These are phyloP conservation scores for Amphiprion ocellaris DNA, from an alignment of 2,113 vertebrate species.

Conservation along the genomic window DNA sequence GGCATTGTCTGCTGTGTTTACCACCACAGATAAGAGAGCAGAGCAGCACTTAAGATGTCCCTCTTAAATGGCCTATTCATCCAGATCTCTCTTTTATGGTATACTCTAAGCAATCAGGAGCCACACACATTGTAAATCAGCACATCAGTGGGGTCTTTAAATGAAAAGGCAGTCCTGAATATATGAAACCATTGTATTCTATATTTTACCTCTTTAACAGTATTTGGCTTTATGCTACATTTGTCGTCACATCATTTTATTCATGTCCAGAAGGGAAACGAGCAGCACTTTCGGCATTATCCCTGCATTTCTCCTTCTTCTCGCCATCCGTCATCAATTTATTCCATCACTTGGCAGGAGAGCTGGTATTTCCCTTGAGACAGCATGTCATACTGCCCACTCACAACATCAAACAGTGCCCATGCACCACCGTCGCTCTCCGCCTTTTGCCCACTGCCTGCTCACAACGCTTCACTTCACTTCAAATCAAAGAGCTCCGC, in stretches of 20 bases:
- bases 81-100: constrained; percentile 57
- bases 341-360: constrained; percentile 60
- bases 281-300: constrained; percentile 21
- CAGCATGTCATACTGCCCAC: constrained; percentile 69
- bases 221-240: constrained; percentile 6
- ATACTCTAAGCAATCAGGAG: constrained; percentile 62
- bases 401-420: constrained; percentile 72
- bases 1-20: constrained; percentile 69
- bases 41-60: constrained; percentile 68
- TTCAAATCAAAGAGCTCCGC: constrained; percentile 61
- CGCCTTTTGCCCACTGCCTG: constrained; percentile 55
- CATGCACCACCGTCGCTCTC: constrained; percentile 55
- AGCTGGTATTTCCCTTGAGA: constrained; percentile 70
- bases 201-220: background rate
- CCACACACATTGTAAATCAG: constrained; percentile 54
- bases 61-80: constrained; percentile 71
- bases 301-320: background rate
- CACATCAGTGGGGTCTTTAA: constrained; percentile 26
- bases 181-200: background rate
- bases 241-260: constrained; percentile 2
- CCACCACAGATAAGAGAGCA: constrained; percentile 66
- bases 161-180: background rate
- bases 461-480: constrained; percentile 65
- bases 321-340: constrained; percentile 52
- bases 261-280: background rate